Base-by-base conservation (phyloP, 2,113 vertebrate species). In the Callospermophilus lateralis region DNA sequence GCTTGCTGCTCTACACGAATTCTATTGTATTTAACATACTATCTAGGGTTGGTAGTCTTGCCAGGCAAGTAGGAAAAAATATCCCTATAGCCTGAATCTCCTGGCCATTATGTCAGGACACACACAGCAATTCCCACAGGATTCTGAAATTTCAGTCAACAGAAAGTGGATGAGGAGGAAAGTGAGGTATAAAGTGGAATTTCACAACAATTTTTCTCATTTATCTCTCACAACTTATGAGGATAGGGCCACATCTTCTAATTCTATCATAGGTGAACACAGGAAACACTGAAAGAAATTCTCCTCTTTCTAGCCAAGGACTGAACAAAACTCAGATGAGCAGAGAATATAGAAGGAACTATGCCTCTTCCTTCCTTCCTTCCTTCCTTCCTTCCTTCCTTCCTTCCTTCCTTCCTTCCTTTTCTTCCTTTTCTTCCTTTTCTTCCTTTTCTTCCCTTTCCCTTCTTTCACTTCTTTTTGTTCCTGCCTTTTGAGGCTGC, bases 221-320 rank as follows among this genome's bases (percentile, higher is more conserved):
- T 55, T 73, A 73, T 37, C 39, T 73, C 37, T 53, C 11, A 32
- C 3, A 3, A 2, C 74, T 39, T 73, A 28, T 42, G 16, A 67
- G 1, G 3, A 53, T 37, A 1, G 26, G 1, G 1, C 68, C 19
- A 22, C 39, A 6, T 34, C 15, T 7, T 13, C 1, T 78, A 84
- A 85, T 6, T 78, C 30, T 30, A 22, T 6, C 30, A 3, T 26
- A 10, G 24, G 3, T 1, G 1, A 34, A 79, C 26, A 58, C 42
- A 34, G 30, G 1, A 55, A 79, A 48, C 72, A 6, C 15, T 53
- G 26, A 74, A 51, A 34, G 3, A 55, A 72, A 78, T 16, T 1
- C 11, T 77, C 7, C 0, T 51, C 13, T 58, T 84, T 87, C n/a
- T 30, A 48, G n/a, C 1, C 42, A 70, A 74, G 16, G 16, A 34